phyloP scores from a whole-genome alignment of 2,113 vertebrate genomes.

The Myrmecobius fasciatus region DNA sequence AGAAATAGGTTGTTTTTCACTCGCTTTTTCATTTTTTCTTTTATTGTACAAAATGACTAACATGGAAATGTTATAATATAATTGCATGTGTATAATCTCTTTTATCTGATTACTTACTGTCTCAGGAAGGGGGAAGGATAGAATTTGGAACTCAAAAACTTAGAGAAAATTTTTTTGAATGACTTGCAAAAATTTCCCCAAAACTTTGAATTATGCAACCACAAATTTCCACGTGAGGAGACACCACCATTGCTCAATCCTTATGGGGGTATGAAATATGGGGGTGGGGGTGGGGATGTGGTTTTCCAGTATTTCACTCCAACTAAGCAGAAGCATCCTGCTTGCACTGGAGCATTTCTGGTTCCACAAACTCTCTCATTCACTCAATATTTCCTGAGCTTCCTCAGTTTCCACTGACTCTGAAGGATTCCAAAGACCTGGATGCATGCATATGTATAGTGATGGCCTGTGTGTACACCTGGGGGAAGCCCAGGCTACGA shows the following conservation, averaged over 20 bases:
- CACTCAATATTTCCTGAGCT: background rate
- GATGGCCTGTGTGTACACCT: background rate
- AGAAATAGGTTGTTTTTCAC: too few relatives aligned
- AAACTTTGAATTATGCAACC: background rate
- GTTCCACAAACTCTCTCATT: background rate
- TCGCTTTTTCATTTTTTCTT: too few relatives aligned
- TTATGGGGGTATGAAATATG: background rate
- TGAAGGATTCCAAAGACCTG: too few relatives aligned
- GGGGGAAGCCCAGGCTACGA: background rate
- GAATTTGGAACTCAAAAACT: too few relatives aligned
- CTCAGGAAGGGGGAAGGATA: too few relatives aligned
- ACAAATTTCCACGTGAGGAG: background rate
- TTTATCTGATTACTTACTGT: too few relatives aligned
- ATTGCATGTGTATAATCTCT: too few relatives aligned
- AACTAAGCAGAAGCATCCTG: background rate
- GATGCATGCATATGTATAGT: background rate
- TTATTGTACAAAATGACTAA: too few relatives aligned
- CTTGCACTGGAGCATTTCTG: background rate
- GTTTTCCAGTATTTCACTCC: background rate
- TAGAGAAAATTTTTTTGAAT: too few relatives aligned
- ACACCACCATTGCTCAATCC: background rate
- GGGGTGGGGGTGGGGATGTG: background rate
- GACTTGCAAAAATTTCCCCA: slow-evolving; percentile 15
- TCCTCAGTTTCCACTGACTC: too few relatives aligned
- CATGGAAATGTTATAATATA: too few relatives aligned